Evolutionary conservation across 2,113 vertebrate species (phyloP), one percentile per base, ranked within the genome.

Genomic region (Chitala chitala): DNA sequence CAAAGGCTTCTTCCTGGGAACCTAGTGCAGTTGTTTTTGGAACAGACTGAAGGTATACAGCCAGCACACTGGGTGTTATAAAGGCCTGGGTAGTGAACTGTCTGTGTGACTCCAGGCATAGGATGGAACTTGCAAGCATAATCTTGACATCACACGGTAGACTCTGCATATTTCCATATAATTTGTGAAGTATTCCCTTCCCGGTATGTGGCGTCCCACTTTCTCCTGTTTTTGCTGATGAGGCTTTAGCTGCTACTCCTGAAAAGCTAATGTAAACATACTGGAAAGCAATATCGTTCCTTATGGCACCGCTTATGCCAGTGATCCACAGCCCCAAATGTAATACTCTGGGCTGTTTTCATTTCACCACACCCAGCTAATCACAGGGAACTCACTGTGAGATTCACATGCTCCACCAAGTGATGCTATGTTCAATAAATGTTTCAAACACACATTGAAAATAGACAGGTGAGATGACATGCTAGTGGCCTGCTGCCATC

Each of bases 201-300:
- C n/a, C 55, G 69, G 61, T 59, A 48, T 63, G n/a, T 15, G 51
- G 61, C 26, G 15, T 70, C 50, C 15, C 48, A 53, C 8, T 26
- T 24, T n/a, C n/a, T n/a, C n/a, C n/a, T 56, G 53, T 38, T n/a
- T 24, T 24, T 15, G 68, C 31, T 64, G 56, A 36, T 79, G 63
- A 72, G 64, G 61, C 75, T 69, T 58, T 20, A 40, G 48, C 17
- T 15, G 46, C 48, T 54, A 51, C 24, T 73, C 53, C 46, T n/a
- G n/a, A 65, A 36, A 46, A 38, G 24, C 48, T 69, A 3, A 46
- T 38, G 29, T 42, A 55, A 69, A 48, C 55, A 75, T 42, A 24
- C 65, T 72, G 44, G 77, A 69, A 74, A 40, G 29, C 54, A 17
- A 17, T 72, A 74, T 78, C 74, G 72, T 76, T 78, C 20, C 76